phyloP scores from a whole-genome alignment of 2,888 invertebrate genomes.

The Lochmaea crataegi region DNA sequence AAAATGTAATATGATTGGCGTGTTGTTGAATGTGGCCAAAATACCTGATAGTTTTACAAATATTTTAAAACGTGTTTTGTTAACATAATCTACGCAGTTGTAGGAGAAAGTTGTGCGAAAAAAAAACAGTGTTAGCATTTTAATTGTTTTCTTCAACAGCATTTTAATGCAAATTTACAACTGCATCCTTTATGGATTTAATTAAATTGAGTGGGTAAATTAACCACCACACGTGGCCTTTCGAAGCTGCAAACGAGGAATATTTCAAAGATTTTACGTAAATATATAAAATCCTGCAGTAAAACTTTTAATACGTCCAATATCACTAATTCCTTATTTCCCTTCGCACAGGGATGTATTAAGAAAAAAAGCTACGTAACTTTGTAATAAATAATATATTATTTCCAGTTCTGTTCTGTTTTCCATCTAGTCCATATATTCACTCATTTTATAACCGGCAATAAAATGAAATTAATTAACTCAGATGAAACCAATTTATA shows the following conservation, averaged over 20 bases:
- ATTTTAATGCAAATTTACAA: background rate
- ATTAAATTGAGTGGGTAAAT: background rate
- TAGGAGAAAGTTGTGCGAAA: background rate
- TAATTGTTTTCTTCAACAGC: background rate
- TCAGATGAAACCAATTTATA: background rate
- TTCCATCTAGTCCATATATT: background rate
- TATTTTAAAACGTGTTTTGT: background rate
- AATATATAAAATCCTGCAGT: slow-evolving; percentile 1
- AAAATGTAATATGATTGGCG: slow-evolving; percentile 15
- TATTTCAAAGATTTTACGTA: background rate
- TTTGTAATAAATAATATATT: no score
- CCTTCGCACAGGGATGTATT: background rate
- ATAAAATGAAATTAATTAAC: slow-evolving; percentile 14
- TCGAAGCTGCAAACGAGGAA: background rate
- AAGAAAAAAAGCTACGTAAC: no score
- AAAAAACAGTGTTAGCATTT: background rate
- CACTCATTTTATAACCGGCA: slow-evolving; percentile 13
- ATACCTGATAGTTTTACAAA: slow-evolving; percentile 15
- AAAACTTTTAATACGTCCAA: slow-evolving; percentile 9
- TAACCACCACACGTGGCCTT: background rate
- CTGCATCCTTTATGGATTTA: background rate
- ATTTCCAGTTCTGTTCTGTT: no score
- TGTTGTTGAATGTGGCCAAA: background rate
- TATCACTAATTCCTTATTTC: slow-evolving; percentile 8
- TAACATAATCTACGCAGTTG: background rate